A percentile compares a stretch with the other conserved stretches of the same genome.
These are phyloP conservation scores for Nebria salina DNA, from an alignment of 2,888 invertebrate genomes.

Conservation along the genomic window DNA sequence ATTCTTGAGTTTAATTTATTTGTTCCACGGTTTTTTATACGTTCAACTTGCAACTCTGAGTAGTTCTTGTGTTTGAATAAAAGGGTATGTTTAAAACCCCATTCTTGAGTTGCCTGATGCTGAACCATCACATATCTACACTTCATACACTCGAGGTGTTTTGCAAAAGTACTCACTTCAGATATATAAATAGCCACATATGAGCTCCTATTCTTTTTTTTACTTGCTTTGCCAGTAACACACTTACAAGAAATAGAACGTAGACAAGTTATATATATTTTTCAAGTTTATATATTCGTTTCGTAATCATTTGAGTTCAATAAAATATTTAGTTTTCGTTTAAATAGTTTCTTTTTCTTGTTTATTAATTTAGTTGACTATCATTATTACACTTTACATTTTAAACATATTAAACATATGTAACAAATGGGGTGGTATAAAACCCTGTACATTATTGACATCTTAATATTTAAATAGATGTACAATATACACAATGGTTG, in stretches of 20 bases:
- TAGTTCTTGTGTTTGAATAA: slow-evolving; percentile 25
- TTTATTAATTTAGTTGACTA: not conserved
- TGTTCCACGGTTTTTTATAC: slow-evolving; percentile 20
- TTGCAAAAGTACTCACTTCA: not conserved
- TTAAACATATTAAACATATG: no score
- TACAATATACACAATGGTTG: no score
- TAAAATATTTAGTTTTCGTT: not conserved
- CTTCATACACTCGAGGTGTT: slow-evolving; percentile 2
- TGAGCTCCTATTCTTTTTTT: not conserved
- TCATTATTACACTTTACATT: no score
- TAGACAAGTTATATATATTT: not conserved
- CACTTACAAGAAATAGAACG: not conserved
- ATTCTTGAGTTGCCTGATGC: slow-evolving; percentile 11
- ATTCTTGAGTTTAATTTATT: slow-evolving; percentile 34
- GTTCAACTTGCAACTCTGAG: not conserved
- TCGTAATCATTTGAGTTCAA: not conserved
- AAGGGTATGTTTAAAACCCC: not conserved
- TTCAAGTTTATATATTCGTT: not conserved
- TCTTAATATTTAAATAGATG: no score
- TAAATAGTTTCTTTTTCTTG: not conserved
- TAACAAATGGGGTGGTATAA: no score
- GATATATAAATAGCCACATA: not conserved
- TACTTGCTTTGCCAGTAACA: not conserved
- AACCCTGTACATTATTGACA: no score
- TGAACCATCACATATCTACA: slow-evolving; percentile 29